These are phyloP conservation scores for Psettodes erumei DNA, from an alignment of 2,113 vertebrate species.

Conservation along the genomic window DNA sequence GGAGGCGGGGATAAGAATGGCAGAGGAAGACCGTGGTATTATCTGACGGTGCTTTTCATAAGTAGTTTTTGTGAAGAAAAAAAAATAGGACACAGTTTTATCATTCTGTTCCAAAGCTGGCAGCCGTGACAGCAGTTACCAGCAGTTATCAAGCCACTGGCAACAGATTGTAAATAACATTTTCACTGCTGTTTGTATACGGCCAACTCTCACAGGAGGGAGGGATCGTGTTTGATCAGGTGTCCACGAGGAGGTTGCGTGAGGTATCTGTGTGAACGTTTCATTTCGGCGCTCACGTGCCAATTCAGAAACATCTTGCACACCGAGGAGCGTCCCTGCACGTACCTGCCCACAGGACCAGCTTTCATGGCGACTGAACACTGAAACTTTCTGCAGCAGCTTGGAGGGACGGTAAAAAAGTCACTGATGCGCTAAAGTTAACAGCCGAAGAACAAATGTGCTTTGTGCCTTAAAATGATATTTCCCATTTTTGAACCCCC, in stretches of 20 bases:
- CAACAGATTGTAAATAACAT: neutral
- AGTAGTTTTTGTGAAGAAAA: conserved; percentile 40
- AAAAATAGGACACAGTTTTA: conserved; percentile 68
- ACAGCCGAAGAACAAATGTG: too few relatives aligned
- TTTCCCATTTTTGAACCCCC: neutral
- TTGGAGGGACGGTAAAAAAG: conserved; percentile 15
- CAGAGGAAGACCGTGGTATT: conserved; percentile 53
- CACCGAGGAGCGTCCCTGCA: conserved; percentile 29
- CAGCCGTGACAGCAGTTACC: conserved; percentile 40
- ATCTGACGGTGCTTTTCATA: conserved; percentile 58
- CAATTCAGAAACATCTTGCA: conserved; percentile 28
- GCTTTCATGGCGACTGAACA: conserved; percentile 58
- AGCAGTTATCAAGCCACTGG: conserved; percentile 31
- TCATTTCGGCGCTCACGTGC: conserved; percentile 50
- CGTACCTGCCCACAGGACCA: conserved; percentile 57
- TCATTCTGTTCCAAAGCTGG: conserved; percentile 49
- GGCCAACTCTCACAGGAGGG: conserved; percentile 7
- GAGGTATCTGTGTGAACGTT: conserved; percentile 52
- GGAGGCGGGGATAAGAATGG: conserved; percentile 50
- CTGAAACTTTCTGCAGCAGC: conserved; percentile 11
- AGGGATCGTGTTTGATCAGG: conserved; percentile 14
- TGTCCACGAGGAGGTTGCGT: conserved; percentile 8
- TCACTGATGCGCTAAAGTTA: neutral
- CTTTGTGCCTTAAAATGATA: neutral
- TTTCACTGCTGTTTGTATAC: conserved; percentile 12